phyloP scores from a whole-genome alignment of 2,797 vertebrate genomes.

The Carcharodon carcharias region DNA sequence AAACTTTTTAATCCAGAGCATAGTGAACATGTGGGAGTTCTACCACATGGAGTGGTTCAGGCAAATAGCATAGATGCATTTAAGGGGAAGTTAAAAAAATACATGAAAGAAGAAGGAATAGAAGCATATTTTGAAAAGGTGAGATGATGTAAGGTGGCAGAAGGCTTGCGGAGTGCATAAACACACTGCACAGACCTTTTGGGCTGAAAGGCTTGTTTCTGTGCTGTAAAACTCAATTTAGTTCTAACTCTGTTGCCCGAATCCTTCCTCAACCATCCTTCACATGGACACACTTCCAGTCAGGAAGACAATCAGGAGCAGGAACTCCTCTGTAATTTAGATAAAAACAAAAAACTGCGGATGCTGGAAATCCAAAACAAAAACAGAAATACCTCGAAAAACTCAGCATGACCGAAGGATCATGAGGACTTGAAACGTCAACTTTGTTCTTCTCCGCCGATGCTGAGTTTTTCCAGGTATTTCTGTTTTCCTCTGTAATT shows the following conservation, averaged over 20 bases:
- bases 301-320: background rate
- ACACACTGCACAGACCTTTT: background rate
- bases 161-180: background rate
- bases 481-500: conserved; percentile 9
- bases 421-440: no score
- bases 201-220: background rate
- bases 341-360: no score
- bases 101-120: background rate
- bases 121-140: background rate
- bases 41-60: background rate
- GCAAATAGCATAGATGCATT: background rate
- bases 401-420: no score
- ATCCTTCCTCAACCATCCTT: background rate
- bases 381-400: no score
- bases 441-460: no score
- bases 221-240: background rate
- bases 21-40: background rate
- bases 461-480: no score
- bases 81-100: background rate
- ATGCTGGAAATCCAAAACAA: no score
- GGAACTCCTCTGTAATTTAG: background rate
- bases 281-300: background rate
- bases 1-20: background rate
- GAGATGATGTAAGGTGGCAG: background rate
- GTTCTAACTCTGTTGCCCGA: background rate